Conservation (phyloP, 2,888 invertebrate genomes). For the Deilephila elpenor region DNA sequence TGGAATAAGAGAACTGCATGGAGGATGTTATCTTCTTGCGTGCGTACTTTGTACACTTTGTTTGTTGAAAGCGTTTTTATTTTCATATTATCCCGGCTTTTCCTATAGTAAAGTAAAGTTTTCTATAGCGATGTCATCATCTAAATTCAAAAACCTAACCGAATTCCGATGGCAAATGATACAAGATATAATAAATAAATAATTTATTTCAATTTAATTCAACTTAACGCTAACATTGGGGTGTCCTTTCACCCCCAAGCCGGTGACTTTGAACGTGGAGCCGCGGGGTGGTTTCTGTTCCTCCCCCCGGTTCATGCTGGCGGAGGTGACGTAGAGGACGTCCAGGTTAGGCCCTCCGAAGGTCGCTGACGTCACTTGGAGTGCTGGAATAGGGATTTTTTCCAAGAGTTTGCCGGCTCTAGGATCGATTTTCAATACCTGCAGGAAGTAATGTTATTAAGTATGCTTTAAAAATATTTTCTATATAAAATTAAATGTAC, state of each 20-base stretch:
- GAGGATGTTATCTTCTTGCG: too few species aligned
- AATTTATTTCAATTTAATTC: slow-evolving; percentile 41
- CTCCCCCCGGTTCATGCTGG: slow-evolving; percentile 78
- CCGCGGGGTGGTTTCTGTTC: slow-evolving; percentile 84
- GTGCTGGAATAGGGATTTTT: slow-evolving; percentile 86
- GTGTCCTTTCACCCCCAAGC: slow-evolving; percentile 83
- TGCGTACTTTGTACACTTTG: too few species aligned
- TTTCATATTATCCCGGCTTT: too few species aligned
- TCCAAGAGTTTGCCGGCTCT: slow-evolving; percentile 81
- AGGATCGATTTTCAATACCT: slow-evolving; percentile 84
- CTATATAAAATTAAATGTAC: too few species aligned
- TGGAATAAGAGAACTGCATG: too few species aligned
- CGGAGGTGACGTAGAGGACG: slow-evolving; percentile 89
- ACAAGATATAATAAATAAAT: slow-evolving; percentile 16
- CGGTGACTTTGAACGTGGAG: slow-evolving; percentile 85
- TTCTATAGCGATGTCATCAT: too few species aligned
- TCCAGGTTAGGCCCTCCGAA: slow-evolving; percentile 89
- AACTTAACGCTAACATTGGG: slow-evolving; percentile 65
- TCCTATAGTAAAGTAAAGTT: too few species aligned
- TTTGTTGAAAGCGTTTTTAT: too few species aligned
- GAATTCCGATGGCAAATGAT: background rate
- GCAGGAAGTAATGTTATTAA: slow-evolving; percentile 27
- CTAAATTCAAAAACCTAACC: too few species aligned
- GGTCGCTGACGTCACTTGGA: slow-evolving; percentile 89
- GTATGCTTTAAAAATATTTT: too few species aligned